Conservation (phyloP, 2,797 vertebrate species). For the Lophius americanus region DNA sequence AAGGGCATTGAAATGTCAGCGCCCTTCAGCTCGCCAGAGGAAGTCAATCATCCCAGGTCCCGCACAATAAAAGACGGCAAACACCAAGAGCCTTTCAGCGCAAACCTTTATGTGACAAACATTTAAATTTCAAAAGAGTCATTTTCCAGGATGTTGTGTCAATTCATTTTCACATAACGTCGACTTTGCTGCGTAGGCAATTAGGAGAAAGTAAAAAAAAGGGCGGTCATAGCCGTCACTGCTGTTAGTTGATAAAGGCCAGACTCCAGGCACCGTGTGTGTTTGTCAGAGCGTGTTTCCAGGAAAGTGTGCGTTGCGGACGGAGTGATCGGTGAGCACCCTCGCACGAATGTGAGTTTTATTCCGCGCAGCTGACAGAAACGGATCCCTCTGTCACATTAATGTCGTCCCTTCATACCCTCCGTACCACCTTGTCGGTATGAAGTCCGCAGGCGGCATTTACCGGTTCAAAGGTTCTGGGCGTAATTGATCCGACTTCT, state of each 20-base stretch:
- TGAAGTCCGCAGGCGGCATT: constrained; percentile 67
- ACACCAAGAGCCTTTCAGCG: constrained; percentile 62
- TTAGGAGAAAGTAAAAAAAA: constrained; percentile 43
- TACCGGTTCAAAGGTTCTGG: constrained; percentile 65
- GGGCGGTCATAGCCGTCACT: constrained; percentile 53
- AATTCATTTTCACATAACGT: constrained; percentile 64
- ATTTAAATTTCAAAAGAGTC: constrained; percentile 68
- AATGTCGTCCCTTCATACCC: constrained; percentile 41
- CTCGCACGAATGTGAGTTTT: constrained; percentile 10
- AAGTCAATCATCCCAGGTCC: constrained; percentile 67
- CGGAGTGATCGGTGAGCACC: not conserved
- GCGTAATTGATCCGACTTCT: constrained; percentile 71
- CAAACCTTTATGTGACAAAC: constrained; percentile 64
- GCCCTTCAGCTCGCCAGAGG: constrained; percentile 60
- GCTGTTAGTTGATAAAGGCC: constrained; percentile 32
- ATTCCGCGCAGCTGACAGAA: constrained; percentile 9
- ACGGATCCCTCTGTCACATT: constrained; percentile 31
- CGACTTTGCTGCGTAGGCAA: constrained; percentile 46
- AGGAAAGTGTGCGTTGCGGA: constrained; percentile 6
- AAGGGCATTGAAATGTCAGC: constrained; percentile 69
- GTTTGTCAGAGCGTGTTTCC: constrained; percentile 4
- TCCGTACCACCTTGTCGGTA: constrained; percentile 40
- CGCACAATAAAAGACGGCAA: constrained; percentile 59
- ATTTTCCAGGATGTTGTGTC: constrained; percentile 56
- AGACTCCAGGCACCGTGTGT: constrained; percentile 9